Percentiles rank a stretch among this genome's conserved stretches.
Evolutionary conservation across 2,888 invertebrate species (phyloP).

Genomic region (Deroplatys truncata): DNA sequence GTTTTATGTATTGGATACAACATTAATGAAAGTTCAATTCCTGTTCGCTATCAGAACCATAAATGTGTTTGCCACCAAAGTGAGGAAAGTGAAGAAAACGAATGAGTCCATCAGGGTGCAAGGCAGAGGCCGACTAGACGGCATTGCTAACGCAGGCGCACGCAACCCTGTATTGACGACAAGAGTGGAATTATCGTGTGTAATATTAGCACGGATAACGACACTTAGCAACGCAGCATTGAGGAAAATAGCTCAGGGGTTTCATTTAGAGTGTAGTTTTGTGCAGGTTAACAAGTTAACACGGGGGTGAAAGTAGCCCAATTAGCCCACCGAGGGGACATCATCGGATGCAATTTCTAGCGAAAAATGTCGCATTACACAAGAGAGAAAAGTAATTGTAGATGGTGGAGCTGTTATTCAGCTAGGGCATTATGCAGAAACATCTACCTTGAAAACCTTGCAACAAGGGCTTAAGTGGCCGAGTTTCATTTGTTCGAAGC

Average conservation of each 20-base stretch:
- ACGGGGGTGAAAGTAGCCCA: too few relatives aligned
- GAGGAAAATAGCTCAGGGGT: neutral
- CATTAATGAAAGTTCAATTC: too few relatives aligned
- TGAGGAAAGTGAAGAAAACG: too few relatives aligned
- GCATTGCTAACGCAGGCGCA: too few relatives aligned
- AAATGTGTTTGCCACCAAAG: too few relatives aligned
- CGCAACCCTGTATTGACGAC: too few relatives aligned
- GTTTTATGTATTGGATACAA: too few relatives aligned
- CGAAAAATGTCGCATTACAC: neutral
- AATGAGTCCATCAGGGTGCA: too few relatives aligned
- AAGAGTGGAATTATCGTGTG: neutral
- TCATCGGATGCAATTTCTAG: neutral
- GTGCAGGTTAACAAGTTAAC: neutral
- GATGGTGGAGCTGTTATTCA: neutral
- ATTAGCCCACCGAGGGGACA: too few relatives aligned
- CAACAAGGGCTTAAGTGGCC: neutral
- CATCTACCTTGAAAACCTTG: neutral
- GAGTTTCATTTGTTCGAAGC: neutral
- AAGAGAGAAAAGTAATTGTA: neutral
- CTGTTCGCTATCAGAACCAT: too few relatives aligned
- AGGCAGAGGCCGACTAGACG: too few relatives aligned
- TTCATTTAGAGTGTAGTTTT: neutral
- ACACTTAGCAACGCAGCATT: neutral
- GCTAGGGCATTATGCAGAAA: neutral
- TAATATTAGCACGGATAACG: neutral